Conservation (phyloP, 1,140 invertebrate species). For the Druon quercuslanigerum region DNA sequence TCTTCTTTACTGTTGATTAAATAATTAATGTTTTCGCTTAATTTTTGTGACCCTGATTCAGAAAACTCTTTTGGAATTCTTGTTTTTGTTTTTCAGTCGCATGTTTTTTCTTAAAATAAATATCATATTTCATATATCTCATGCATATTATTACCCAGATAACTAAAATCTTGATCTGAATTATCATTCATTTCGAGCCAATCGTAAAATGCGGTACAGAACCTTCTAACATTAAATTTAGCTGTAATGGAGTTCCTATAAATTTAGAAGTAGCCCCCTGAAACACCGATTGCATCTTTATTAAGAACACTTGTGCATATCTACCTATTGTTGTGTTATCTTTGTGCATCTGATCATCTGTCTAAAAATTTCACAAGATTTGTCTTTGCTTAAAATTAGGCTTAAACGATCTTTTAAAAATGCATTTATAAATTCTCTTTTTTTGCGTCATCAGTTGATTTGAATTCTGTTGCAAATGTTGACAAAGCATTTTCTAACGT, state of each 20-base stretch:
- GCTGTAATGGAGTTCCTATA: background rate
- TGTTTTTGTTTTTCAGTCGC: too few relatives aligned
- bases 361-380: background rate
- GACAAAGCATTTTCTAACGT: slow-evolving; percentile 7
- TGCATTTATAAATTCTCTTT: background rate
- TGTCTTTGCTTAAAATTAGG: background rate
- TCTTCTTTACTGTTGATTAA: too few relatives aligned
- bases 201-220: too few relatives aligned
- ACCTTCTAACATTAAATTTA: background rate
- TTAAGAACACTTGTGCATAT: background rate
- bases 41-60: too few relatives aligned
- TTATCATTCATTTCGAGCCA: too few relatives aligned
- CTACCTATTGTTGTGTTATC: background rate
- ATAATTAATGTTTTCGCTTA: too few relatives aligned
- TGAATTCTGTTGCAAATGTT: slow-evolving; percentile 1
- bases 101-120: too few relatives aligned
- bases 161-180: too few relatives aligned
- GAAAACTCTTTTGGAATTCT: too few relatives aligned
- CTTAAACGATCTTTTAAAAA: background rate
- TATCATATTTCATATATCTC: too few relatives aligned
- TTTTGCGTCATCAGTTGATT: background rate
- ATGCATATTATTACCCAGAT: too few relatives aligned
- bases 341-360: background rate
- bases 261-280: background rate
- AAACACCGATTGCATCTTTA: background rate